Base-by-base conservation (phyloP, 2,888 invertebrate species). In the Pycnomerus fuliginosus region DNA sequence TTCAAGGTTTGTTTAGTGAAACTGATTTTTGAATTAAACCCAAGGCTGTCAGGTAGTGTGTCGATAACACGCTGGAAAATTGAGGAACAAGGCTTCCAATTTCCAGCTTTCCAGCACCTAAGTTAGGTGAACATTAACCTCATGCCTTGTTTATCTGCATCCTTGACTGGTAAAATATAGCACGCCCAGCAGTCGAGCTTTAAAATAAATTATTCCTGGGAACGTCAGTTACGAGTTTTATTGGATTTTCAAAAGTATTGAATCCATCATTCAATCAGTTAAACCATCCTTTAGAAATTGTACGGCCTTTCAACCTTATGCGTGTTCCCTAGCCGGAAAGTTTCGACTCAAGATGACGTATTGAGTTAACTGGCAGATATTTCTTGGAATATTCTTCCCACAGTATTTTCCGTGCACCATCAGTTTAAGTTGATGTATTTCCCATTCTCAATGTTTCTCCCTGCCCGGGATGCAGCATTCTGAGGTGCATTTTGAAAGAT, bases 221-320 rank as follows among this genome's bases (percentile, higher is more conserved):
- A n/a, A n/a, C n/a, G 8, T 20, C 20, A 4, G 20, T 23, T 30
- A 11, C 22, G 15, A n/a, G 5, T 39, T 27, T 39, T 31, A 39
- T 39, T 30, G 22, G 33, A 41, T 33, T 33, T 40, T 25, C 32
- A 20, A 40, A 40, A 42, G 34, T 35, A 42, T 43, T 36, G 33
- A 43, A 44, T 38, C 39, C 44, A 44, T 44, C 45, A 45, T 40
- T 45, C 35, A 35, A 40, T 45, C 45, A 45, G 30, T 31, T 33
- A 25, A 29, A 40, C 39, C 31, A 30, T 40, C 40, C 39, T 40
- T 30, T 39, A 17, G 27, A 40, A 37, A 24, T 39, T 39, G 24
- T 15, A 24, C 24, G 23, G 23, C 13, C 32, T 25, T 30, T 28
- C 16, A 34, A 20, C 24, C 30, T 41, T 20, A 27, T 23, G 28